phyloP scores from a whole-genome alignment of 2,113 vertebrate species.

The Paedocypris sp. region DNA sequence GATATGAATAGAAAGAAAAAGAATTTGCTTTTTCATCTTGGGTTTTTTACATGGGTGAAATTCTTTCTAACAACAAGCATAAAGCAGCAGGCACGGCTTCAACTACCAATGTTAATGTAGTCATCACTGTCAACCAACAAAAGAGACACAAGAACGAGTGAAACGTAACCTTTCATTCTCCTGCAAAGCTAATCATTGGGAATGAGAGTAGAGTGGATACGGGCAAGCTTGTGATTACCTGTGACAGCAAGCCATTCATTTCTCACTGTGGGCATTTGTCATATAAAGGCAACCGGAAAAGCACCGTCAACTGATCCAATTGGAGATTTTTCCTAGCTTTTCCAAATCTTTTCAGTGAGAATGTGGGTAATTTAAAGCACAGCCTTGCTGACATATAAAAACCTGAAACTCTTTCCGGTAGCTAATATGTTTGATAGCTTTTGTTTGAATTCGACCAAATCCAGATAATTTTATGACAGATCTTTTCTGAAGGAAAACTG shows the following conservation, averaged over 20 bases:
- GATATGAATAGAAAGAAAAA: too few species aligned
- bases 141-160: conserved; percentile 14
- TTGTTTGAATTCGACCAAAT: too few species aligned
- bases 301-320: conserved; percentile 39
- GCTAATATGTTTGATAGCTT: too few species aligned
- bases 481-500: too few species aligned
- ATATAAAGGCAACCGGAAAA: conserved; percentile 40
- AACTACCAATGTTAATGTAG: conserved; percentile 1
- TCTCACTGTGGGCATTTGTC: conserved; percentile 54
- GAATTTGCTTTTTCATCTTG: too few species aligned
- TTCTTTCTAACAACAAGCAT: conserved; percentile 15
- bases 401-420: too few species aligned
- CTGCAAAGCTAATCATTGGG: conserved; percentile 57
- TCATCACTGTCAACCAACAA: conserved; percentile 26
- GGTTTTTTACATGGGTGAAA: conserved; percentile 18
- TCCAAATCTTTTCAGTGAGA: not conserved
- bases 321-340: conserved; percentile 29
- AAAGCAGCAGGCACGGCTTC: conserved; percentile 5
- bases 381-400: too few species aligned
- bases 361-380: conserved; percentile 11
- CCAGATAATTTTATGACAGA: too few species aligned
- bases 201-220: conserved; percentile 56
- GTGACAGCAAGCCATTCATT: conserved; percentile 60
- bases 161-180: conserved; percentile 44
- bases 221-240: conserved; percentile 59